These are phyloP conservation scores for Ceratothoa steindachneri DNA, from an alignment of 2,888 invertebrate genomes.

Conservation along the genomic window DNA sequence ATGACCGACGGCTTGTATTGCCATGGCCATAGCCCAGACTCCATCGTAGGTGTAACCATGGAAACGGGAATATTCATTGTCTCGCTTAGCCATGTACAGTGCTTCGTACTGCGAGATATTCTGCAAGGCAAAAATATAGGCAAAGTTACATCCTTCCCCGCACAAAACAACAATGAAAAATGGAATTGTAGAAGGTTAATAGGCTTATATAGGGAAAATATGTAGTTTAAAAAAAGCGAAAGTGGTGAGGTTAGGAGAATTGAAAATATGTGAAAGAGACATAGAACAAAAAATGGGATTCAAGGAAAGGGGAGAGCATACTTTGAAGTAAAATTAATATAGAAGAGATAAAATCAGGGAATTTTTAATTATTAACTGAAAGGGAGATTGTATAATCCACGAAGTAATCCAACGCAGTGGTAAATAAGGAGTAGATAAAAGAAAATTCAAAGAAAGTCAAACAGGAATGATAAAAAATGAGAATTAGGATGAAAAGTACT, in stretches of 20 bases:
- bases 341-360: too few relatives aligned
- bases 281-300: neutral
- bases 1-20: slow-evolving; percentile 81
- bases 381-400: too few relatives aligned
- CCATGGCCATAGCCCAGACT: slow-evolving; percentile 94
- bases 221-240: neutral
- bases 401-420: too few relatives aligned
- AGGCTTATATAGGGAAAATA: neutral
- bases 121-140: slow-evolving; percentile 57
- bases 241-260: neutral
- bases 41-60: slow-evolving; percentile 98
- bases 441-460: too few relatives aligned
- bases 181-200: too few relatives aligned
- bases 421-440: too few relatives aligned
- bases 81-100: slow-evolving; percentile 76
- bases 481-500: too few relatives aligned
- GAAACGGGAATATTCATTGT: slow-evolving; percentile 81
- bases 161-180: neutral
- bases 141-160: too few relatives aligned
- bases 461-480: too few relatives aligned
- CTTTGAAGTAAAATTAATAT: too few relatives aligned
- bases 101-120: slow-evolving; percentile 81
- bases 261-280: neutral
- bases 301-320: neutral
- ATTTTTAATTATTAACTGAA: too few relatives aligned